Evolutionary conservation across 2,113 vertebrate species (phyloP), one percentile per base, ranked within the genome.

Genomic region (Percina caprodes): DNA sequence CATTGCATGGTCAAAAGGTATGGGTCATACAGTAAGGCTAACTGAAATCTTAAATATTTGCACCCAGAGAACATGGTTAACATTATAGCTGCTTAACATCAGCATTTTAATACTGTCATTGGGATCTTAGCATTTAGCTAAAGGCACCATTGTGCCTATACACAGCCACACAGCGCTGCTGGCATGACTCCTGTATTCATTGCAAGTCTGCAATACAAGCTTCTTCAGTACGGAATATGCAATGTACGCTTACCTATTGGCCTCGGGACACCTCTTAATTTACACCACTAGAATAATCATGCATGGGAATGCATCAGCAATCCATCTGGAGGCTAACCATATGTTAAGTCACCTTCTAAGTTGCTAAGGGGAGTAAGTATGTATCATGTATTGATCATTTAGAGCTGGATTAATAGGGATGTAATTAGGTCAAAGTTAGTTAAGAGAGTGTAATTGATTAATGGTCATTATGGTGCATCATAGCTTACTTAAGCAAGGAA

Each of bases 1-100:
- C 10, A 24, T 49, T 65, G 61, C 60, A 62, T 52, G 35, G 82
- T 75, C 87, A 78, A 69, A 84, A 56, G 71, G 11, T 82, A 18
- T 77, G 58, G 69, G 55, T 66, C 69, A 83, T 42, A 67, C 6
- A 73, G 67, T 51, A 35, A 45, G 23, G 15, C n/a, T 26, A 39
- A 49, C 46, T 70, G 6, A 56, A 74, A n/a, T 73, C 26, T 77
- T 51, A 54, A 62, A 87, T 59, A 30, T 79, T 60, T 76, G 56
- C 26, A 56, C 2, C 33, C 24, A 26, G 7, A 45, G 7, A 46
- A 46, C n/a, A 48, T 66, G n/a, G 10, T 48, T 24, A 16, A 11
- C 4, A n/a, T 2, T 62, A n/a, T 42, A 62, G 4, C 18, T 62
- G 60, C 60, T 35, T 9, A n/a, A 35, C 30, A 39, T 21, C 11